phyloP scores from a whole-genome alignment of 37 sponge, comb jelly and placozoan genomes.

The Theonella swinhoei region DNA sequence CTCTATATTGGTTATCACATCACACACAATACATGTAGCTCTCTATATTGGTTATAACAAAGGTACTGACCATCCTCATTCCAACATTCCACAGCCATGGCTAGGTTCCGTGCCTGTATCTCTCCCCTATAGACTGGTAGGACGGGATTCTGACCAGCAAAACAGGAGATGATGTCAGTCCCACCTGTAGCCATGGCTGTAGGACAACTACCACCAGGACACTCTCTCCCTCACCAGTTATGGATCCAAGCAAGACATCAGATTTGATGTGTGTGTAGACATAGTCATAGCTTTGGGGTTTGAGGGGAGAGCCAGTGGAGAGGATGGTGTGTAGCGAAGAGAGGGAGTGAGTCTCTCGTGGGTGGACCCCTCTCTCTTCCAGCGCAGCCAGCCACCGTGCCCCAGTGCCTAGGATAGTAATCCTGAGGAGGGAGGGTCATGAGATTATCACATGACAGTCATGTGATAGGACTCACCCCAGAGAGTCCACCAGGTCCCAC shows the following conservation, averaged over 20 bases:
- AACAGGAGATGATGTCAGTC: constrained; percentile 99
- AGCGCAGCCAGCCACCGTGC: constrained; percentile 92
- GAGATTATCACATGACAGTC: neutral
- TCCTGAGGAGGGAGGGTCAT: constrained; percentile 31
- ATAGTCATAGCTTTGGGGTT: constrained; percentile 92
- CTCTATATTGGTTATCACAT: no score
- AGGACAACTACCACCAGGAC: neutral
- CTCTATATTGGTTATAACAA: no score
- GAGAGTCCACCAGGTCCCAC: constrained; percentile 88
- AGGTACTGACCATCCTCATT: constrained; percentile 75
- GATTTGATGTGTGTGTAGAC: constrained; percentile 87
- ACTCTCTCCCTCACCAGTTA: constrained; percentile 64
- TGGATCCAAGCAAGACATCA: constrained; percentile 91
- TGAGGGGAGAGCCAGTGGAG: constrained; percentile 96
- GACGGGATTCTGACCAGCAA: constrained; percentile 87
- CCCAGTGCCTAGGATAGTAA: constrained; percentile 94
- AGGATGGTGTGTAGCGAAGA: constrained; percentile 85
- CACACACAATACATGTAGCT: no score
- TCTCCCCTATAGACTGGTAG: constrained; percentile 94
- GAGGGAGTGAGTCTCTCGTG: constrained; percentile 84
- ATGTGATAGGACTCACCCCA: constrained; percentile 57
- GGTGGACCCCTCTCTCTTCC: constrained; percentile 66
- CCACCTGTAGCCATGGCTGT: constrained; percentile 66
- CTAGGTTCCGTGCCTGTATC: constrained; percentile 93
- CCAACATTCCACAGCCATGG: constrained; percentile 95